These are phyloP conservation scores for Theropithecus gelada DNA, from an alignment of 2,113 vertebrate species.

Conservation along the genomic window DNA sequence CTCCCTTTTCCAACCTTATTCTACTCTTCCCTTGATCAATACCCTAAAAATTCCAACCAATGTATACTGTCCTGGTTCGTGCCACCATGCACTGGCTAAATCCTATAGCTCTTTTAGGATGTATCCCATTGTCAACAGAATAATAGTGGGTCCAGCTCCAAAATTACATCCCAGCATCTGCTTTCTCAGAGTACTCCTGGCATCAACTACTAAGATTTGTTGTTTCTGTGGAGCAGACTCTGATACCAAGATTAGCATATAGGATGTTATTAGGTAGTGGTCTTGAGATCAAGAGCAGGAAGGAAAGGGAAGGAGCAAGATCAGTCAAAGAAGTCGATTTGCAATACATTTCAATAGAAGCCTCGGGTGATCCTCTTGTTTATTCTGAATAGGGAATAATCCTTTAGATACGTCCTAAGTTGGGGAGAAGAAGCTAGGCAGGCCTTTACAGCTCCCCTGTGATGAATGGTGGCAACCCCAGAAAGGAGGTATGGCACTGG, in stretches of 20 bases:
- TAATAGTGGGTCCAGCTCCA: neutral
- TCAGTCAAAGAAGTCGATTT: neutral
- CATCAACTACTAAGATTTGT: neutral
- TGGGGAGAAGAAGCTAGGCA: neutral
- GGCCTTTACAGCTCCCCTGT: neutral
- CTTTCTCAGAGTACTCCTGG: neutral
- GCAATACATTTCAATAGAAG: neutral
- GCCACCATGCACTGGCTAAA: neutral
- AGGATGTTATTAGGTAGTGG: neutral
- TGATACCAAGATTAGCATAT: neutral
- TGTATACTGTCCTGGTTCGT: neutral
- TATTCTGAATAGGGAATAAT: neutral
- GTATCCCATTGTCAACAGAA: neutral
- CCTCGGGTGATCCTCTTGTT: neutral
- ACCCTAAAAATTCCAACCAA: neutral
- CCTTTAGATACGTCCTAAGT: neutral
- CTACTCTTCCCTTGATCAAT: neutral
- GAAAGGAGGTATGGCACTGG: neutral
- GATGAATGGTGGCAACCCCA: neutral
- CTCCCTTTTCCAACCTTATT: neutral
- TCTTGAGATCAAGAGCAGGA: neutral
- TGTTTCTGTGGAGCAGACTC: neutral
- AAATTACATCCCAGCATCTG: neutral
- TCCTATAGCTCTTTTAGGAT: neutral
- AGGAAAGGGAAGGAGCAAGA: neutral